Evolutionary conservation across 2,888 invertebrate species (phyloP).

Genomic region (Dermolepida albohirtum): DNA sequence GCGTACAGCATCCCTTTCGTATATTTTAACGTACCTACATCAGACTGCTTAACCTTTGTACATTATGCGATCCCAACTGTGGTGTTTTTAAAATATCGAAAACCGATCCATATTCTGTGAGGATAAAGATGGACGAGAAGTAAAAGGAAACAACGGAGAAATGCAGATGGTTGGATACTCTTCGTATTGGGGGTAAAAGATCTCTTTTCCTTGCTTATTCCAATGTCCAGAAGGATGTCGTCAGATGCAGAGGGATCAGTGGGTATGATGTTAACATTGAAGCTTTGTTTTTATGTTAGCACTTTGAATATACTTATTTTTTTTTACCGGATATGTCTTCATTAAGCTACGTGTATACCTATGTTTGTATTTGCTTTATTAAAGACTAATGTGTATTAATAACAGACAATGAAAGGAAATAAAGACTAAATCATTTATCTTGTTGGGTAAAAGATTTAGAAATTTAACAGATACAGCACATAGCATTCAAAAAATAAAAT

Average conservation of each 20-base stretch:
- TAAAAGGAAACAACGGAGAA: neutral
- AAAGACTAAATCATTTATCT: too few relatives aligned
- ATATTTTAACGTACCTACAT: conserved; percentile 6
- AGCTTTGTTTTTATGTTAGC: neutral
- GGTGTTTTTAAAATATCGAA: neutral
- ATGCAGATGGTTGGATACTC: conserved; percentile 3
- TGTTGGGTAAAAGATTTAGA: too few relatives aligned
- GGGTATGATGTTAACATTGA: neutral
- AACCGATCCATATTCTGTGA: neutral
- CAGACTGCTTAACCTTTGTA: conserved; percentile 36
- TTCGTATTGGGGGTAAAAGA: neutral
- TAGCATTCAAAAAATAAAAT: too few relatives aligned
- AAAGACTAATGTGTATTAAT: too few relatives aligned
- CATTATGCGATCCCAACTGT: conserved; percentile 6
- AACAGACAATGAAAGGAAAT: too few relatives aligned
- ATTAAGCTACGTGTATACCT: neutral
- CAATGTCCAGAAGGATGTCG: neutral
- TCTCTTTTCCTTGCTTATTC: neutral
- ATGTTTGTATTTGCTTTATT: neutral
- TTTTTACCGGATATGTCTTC: too few relatives aligned
- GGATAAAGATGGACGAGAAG: neutral
- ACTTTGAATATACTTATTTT: too few relatives aligned
- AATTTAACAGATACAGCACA: too few relatives aligned
- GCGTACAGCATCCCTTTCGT: conserved; percentile 47
- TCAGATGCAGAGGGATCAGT: conserved; percentile 2